Percentiles rank a stretch among this genome's conserved stretches.
Conservation (phyloP, 2,797 vertebrate species). For the Holocentrus rufus region DNA sequence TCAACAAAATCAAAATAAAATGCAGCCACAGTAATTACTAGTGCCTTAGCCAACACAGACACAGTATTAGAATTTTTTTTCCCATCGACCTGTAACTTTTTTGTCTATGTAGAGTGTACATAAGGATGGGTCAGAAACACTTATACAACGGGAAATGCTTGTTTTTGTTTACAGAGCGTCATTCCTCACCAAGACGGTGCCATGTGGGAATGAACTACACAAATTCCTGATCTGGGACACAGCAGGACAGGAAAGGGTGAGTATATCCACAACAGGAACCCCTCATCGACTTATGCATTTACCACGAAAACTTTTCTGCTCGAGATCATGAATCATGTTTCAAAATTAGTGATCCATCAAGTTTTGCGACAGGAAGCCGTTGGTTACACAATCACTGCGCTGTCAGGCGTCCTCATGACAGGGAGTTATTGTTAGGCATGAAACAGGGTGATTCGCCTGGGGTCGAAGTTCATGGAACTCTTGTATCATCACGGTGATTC, state of each 20-base stretch:
- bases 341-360: not conserved
- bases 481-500: slow-evolving; percentile 39
- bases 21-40: too few species aligned
- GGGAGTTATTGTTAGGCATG: slow-evolving; percentile 35
- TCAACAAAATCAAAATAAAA: too few species aligned
- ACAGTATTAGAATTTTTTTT: slow-evolving; percentile 4
- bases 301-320: slow-evolving; percentile 10
- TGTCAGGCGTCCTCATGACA: slow-evolving; percentile 38
- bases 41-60: too few species aligned
- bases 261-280: slow-evolving; percentile 53
- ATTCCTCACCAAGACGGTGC: slow-evolving; percentile 98
- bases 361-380: slow-evolving; percentile 22
- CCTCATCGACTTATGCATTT: not conserved
- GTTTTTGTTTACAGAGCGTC: slow-evolving; percentile 87
- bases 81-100: slow-evolving; percentile 19
- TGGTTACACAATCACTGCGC: slow-evolving; percentile 39
- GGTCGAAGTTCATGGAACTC: slow-evolving; percentile 40
- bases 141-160: slow-evolving; percentile 34
- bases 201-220: slow-evolving; percentile 95
- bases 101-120: not conserved
- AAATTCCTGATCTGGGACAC: slow-evolving; percentile 99
- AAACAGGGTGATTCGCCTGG: slow-evolving; percentile 32
- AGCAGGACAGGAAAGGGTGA: slow-evolving; percentile 95
- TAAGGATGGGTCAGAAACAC: not conserved
- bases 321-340: slow-evolving; percentile 9